Percentiles rank a stretch among this genome's conserved stretches.
phyloP scores from a whole-genome alignment of 2,113 vertebrate genomes.

The Cnemophilus loriae region DNA sequence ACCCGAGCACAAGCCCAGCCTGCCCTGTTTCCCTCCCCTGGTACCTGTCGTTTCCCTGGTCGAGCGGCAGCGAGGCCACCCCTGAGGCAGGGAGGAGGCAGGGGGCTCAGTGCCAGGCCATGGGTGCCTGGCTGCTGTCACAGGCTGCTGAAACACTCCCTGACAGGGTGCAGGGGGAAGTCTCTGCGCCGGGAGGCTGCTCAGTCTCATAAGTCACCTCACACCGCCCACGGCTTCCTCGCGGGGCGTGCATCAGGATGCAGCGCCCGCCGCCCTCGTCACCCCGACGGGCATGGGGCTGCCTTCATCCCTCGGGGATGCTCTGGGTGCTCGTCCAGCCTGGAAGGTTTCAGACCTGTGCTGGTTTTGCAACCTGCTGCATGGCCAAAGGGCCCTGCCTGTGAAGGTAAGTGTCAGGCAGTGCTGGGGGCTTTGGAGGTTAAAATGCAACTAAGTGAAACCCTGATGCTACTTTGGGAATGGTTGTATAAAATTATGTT shows the following conservation, averaged over 20 bases:
- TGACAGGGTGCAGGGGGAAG: neutral
- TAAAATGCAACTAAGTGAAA: neutral
- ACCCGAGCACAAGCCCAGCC: accelerated
- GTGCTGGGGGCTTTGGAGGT: neutral
- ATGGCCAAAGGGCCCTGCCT: neutral
- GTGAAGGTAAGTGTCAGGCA: accelerated
- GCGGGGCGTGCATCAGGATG: neutral
- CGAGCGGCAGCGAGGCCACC: neutral
- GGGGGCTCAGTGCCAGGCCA: neutral
- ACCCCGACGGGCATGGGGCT: accelerated
- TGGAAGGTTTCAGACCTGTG: accelerated
- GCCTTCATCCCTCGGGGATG: accelerated
- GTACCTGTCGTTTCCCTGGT: neutral
- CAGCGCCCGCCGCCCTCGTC: accelerated
- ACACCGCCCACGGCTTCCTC: constrained; percentile 17
- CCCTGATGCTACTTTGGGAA: accelerated
- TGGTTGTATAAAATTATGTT: accelerated
- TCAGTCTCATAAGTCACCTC: neutral
- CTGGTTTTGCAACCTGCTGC: no score
- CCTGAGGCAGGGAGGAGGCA: neutral
- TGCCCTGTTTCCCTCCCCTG: accelerated
- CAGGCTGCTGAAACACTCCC: neutral
- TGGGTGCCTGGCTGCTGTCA: neutral
- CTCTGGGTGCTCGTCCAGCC: accelerated
- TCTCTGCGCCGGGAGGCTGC: accelerated